Conservation (phyloP, 1,140 invertebrate genomes). For the Coboldia fuscipes region DNA sequence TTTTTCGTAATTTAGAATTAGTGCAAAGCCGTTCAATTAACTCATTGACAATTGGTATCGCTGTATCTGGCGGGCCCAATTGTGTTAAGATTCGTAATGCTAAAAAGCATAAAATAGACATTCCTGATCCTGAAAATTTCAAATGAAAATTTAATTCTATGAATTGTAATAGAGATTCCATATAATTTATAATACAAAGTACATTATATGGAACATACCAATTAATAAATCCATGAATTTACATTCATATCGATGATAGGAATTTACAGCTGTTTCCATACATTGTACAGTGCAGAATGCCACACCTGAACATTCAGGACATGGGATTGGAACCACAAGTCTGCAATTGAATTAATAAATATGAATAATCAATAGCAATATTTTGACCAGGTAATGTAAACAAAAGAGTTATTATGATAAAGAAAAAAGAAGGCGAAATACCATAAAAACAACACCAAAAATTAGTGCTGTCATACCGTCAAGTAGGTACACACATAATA, state of each 20-base stretch:
- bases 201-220: constrained; percentile 22
- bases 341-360: constrained; percentile 14
- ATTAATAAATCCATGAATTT: constrained; percentile 47
- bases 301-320: constrained; percentile 47
- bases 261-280: constrained; percentile 33
- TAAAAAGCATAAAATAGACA: constrained; percentile 55
- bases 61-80: constrained; percentile 21
- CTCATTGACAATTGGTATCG: constrained; percentile 19
- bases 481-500: too few species aligned
- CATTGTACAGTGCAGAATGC: constrained; percentile 56
- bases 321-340: constrained; percentile 41
- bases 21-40: constrained; percentile 36
- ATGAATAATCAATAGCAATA: background rate
- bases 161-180: too few species aligned
- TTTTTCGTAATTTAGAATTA: constrained; percentile 34
- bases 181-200: too few species aligned
- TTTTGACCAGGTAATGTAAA: background rate
- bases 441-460: background rate
- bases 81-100: constrained; percentile 55
- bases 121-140: constrained; percentile 36
- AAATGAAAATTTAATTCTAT: constrained; percentile 2
- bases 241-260: constrained; percentile 69
- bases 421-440: background rate
- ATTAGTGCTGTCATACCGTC: too few species aligned
- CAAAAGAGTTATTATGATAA: background rate